Conservation (phyloP, 2,888 invertebrate species). For the Hemithea aestivaria region DNA sequence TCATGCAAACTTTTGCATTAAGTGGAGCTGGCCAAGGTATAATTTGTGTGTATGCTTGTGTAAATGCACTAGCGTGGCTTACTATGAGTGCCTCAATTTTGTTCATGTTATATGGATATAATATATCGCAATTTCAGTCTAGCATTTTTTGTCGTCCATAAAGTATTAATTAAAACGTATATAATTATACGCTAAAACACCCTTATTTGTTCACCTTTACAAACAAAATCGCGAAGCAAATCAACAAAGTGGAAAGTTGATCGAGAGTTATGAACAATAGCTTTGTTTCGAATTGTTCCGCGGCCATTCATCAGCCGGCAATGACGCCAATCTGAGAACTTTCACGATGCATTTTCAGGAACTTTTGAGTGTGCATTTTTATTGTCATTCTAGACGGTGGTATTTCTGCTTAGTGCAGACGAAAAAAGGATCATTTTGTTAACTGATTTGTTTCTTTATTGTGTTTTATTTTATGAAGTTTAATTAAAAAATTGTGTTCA, state of each 20-base stretch:
- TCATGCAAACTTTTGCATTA: too few species aligned
- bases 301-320: constrained; percentile 50
- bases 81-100: too few species aligned
- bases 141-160: too few species aligned
- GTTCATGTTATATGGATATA: too few species aligned
- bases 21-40: too few species aligned
- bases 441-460: not conserved
- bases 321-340: constrained; percentile 59
- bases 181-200: not conserved
- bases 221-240: constrained; percentile 28
- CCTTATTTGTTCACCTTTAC: constrained; percentile 11
- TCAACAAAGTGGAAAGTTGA: constrained; percentile 36
- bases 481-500: too few species aligned
- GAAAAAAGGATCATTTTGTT: constrained; percentile 15
- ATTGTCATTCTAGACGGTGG: constrained; percentile 36
- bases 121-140: too few species aligned
- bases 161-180: not conserved
- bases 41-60: too few species aligned
- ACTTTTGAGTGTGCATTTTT: constrained; percentile 51
- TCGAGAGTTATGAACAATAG: constrained; percentile 39
- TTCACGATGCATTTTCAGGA: constrained; percentile 63
- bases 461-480: too few species aligned
- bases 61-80: too few species aligned
- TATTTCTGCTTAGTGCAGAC: constrained; percentile 27
- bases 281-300: constrained; percentile 39